Percentiles rank a stretch among this genome's conserved stretches.
These are phyloP conservation scores for Pelodiscus sinensis DNA, from an alignment of 2,113 vertebrate species.

Conservation along the genomic window DNA sequence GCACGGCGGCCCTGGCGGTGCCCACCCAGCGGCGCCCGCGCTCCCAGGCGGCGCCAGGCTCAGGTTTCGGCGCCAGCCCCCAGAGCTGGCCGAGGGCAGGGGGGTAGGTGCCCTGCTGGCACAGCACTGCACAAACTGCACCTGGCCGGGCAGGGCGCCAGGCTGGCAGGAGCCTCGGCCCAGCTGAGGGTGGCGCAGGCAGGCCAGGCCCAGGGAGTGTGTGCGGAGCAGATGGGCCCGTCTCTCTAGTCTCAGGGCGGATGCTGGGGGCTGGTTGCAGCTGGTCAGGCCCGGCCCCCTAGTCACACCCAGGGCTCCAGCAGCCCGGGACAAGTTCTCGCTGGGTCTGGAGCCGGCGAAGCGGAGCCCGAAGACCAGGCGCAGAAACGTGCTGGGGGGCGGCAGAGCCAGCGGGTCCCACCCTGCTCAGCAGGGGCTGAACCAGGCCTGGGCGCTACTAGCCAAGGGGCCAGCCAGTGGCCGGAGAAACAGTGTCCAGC, in stretches of 20 bases:
- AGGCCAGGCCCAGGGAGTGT: rapidly evolving
- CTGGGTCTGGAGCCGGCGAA: no score
- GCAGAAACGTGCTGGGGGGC: no score
- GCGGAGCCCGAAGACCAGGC: no score
- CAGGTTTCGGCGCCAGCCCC: neutral
- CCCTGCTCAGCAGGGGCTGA: neutral
- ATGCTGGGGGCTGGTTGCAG: neutral
- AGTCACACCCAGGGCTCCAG: neutral
- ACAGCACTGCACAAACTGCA: neutral
- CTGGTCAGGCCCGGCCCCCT: neutral
- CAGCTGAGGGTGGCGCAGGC: neutral
- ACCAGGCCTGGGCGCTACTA: neutral
- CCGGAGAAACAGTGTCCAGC: no score
- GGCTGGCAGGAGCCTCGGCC: neutral
- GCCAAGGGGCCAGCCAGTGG: no score
- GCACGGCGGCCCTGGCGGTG: no score
- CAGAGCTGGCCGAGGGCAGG: neutral
- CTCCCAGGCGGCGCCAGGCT: no score
- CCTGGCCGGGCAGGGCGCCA: neutral
- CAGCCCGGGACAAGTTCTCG: neutral
- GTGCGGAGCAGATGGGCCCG: neutral
- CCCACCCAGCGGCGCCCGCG: no score
- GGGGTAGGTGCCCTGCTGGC: neutral
- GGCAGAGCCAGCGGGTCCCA: neutral
- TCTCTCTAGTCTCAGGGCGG: neutral